Percentiles rank a stretch among this genome's conserved stretches.
Evolutionary conservation across 23 tunicate genomes (phyloP).

Genomic region (Styela plicata): DNA sequence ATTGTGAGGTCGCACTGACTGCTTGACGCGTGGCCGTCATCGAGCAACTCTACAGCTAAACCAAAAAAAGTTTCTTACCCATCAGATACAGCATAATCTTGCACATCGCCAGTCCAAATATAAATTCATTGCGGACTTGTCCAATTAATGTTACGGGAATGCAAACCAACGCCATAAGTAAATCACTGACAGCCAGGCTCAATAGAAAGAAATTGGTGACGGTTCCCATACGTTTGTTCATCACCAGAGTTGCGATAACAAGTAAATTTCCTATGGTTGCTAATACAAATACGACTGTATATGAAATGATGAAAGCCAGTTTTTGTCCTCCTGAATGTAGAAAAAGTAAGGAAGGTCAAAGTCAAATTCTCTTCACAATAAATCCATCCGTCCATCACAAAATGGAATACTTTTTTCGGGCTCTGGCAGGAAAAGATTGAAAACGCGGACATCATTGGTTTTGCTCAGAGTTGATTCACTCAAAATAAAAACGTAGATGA

Average conservation of each 20-base stretch:
- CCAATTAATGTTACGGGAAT: conserved; percentile 79
- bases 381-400: no score
- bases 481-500: no score
- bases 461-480: no score
- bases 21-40: no score
- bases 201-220: conserved; percentile 81
- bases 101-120: conserved; percentile 75
- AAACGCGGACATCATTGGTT: no score
- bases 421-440: no score
- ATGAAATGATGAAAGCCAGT: conserved; percentile 22
- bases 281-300: conserved; percentile 50
- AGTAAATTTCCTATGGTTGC: conserved; percentile 65
- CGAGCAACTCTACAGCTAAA: no score
- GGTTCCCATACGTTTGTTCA: conserved; percentile 53
- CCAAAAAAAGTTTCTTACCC: no score
- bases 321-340: background rate
- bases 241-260: conserved; percentile 63
- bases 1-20: no score
- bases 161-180: conserved; percentile 62
- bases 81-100: conserved; percentile 58
- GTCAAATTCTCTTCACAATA: no score
- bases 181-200: conserved; percentile 80
- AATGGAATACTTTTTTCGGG: no score
- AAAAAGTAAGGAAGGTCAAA: background rate
- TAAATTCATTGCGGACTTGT: conserved; percentile 47